phyloP scores from a whole-genome alignment of 2,113 vertebrate genomes.

The Lanius ludovicianus region DNA sequence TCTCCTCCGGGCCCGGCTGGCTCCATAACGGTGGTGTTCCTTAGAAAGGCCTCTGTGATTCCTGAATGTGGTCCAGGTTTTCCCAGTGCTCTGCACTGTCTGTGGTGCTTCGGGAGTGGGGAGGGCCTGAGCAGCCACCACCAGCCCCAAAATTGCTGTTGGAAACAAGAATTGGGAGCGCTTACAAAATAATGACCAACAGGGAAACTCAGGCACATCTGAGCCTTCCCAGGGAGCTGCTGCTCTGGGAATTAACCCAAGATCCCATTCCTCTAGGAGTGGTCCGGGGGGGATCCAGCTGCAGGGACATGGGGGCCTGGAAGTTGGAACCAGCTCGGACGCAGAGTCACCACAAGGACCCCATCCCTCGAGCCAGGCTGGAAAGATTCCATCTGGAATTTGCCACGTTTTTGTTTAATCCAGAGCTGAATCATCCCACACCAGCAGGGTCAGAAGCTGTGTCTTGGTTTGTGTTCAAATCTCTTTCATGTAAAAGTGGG shows the following conservation, averaged over 20 bases:
- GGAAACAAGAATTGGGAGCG: neutral
- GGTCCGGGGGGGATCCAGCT: accelerated
- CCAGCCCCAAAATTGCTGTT: neutral
- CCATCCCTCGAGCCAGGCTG: neutral
- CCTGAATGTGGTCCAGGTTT: neutral
- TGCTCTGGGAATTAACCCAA: neutral
- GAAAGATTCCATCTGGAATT: neutral
- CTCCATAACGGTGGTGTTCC: neutral
- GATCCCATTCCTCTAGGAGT: accelerated
- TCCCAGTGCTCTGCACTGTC: neutral
- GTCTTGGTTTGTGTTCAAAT: neutral
- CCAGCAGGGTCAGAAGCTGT: neutral
- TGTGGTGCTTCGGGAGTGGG: accelerated
- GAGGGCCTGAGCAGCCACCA: neutral
- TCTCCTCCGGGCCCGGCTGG: neutral
- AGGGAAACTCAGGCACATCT: neutral
- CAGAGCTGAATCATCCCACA: neutral
- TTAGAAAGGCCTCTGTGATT: neutral
- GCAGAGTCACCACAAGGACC: neutral
- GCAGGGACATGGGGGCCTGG: neutral
- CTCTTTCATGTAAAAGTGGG: neutral
- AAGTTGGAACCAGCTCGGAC: neutral
- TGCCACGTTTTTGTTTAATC: neutral
- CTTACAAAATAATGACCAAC: neutral
- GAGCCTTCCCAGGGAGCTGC: neutral